Evolutionary conservation across 2,888 invertebrate genomes (phyloP), one percentile per base, ranked within the genome.

Genomic region (Erebia epiphron): DNA sequence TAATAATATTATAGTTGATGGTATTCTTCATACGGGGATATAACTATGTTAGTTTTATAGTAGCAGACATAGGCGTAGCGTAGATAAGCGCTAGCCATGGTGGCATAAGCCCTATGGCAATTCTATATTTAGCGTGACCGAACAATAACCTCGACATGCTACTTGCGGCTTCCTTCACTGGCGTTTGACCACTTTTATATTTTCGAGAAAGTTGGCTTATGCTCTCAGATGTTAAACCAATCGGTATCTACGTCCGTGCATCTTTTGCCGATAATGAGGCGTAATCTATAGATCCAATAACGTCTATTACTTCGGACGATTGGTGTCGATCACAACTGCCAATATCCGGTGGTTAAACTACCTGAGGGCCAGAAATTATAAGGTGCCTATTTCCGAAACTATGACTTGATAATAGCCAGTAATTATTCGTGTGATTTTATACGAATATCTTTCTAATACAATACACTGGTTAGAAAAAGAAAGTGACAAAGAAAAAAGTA

Each of bases 121-220:
- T 75, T 79, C 82, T 83, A 83, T 82, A 80, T 83, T 81, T 83
- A 83, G 82, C 80, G 50, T 71, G 75, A 71, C 75, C 78, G 81
- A 79, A 73, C 82, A 80, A 73, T 80, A 80, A 82, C 81, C 82
- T 79, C 76, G 56, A 56, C 60, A 41, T 16, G 68, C 78, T 76
- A 73, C 72, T 68, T 69, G 73, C 62, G 73, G 68, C 70, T 71
- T 70, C 62, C 69, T 58, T 61, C 41, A 13, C 67, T 21, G 41
- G 52, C 26, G 57, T 64, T 54, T 64, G 54, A 35, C 54, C 41
- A 64, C 54, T 54, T 16, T 41, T 52, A 54, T 54, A 64, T 18
- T 54, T n/a, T 54, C 52, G 54, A 54, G 64, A 64, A 52, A 52
- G 54, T 16, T 41, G 35, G 41, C 64, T 64, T 41, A 64, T 41